These are phyloP conservation scores for Lacanobia wlatinum DNA, from an alignment of 2,888 invertebrate species.

Conservation along the genomic window DNA sequence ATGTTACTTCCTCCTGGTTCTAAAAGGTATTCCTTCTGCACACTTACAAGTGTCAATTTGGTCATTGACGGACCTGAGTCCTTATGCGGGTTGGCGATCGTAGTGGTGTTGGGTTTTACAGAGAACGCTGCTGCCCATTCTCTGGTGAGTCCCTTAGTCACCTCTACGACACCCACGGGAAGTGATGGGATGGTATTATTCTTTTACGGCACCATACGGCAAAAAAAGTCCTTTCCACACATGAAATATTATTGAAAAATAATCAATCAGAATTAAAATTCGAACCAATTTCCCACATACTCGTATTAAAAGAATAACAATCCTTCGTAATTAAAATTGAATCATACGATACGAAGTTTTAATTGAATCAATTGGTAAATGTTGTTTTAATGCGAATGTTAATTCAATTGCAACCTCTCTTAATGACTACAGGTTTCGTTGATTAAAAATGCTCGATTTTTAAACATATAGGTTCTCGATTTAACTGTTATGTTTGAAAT, in stretches of 20 bases:
- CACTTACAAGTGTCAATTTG: too few relatives aligned
- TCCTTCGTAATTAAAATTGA: constrained; percentile 14
- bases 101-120: too few relatives aligned
- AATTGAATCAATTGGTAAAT: constrained; percentile 10
- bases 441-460: not conserved
- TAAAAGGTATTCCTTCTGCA: too few relatives aligned
- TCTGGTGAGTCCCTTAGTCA: too few relatives aligned
- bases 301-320: constrained; percentile 21
- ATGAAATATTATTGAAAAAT: not conserved
- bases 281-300: not conserved
- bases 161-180: too few relatives aligned
- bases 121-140: too few relatives aligned
- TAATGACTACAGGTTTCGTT: not conserved
- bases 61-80: too few relatives aligned
- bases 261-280: constrained; percentile 7
- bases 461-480: not conserved
- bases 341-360: not conserved
- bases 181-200: too few relatives aligned
- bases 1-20: too few relatives aligned
- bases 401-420: not conserved
- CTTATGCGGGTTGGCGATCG: too few relatives aligned
- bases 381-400: constrained; percentile 3
- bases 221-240: not conserved
- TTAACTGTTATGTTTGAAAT: not conserved
- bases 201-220: too few relatives aligned